Evolutionary conservation across 2,797 vertebrate species (phyloP).

Genomic region (Neosalanx taihuensis): DNA sequence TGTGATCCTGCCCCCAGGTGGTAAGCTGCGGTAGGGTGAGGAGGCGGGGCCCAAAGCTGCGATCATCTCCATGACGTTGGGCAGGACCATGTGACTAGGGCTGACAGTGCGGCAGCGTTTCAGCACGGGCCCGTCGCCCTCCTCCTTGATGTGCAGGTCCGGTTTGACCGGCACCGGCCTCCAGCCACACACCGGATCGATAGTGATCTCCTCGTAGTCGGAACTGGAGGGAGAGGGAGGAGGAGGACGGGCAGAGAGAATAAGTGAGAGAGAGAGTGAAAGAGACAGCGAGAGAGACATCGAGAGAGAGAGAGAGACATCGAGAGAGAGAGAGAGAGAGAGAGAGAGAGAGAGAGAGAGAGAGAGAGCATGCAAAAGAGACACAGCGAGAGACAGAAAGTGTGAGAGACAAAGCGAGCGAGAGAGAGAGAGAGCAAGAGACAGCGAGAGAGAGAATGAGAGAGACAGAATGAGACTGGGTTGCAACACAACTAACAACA

Average conservation of each 20-base stretch:
- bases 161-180: constrained; percentile 92
- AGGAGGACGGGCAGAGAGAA: neutral
- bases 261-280: neutral
- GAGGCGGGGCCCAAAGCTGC: constrained; percentile 85
- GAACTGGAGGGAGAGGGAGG: constrained; percentile 68
- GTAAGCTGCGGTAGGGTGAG: constrained; percentile 75
- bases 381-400: no score
- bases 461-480: no score
- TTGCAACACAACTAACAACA: neutral
- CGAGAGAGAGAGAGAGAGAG: no score
- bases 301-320: no score
- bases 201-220: constrained; percentile 95
- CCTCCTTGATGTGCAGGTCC: constrained; percentile 89
- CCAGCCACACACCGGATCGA: constrained; percentile 94
- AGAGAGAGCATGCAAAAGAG: no score
- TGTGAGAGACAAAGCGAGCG: no score
- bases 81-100: constrained; percentile 90
- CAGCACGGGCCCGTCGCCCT: constrained; percentile 84
- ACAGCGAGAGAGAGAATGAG: neutral
- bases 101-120: constrained; percentile 93
- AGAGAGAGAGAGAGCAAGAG: no score
- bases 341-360: no score
- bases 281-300: neutral
- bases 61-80: constrained; percentile 96
- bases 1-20: constrained; percentile 66